phyloP scores from a whole-genome alignment of 2,113 vertebrate genomes.

The Chaenocephalus aceratus region DNA sequence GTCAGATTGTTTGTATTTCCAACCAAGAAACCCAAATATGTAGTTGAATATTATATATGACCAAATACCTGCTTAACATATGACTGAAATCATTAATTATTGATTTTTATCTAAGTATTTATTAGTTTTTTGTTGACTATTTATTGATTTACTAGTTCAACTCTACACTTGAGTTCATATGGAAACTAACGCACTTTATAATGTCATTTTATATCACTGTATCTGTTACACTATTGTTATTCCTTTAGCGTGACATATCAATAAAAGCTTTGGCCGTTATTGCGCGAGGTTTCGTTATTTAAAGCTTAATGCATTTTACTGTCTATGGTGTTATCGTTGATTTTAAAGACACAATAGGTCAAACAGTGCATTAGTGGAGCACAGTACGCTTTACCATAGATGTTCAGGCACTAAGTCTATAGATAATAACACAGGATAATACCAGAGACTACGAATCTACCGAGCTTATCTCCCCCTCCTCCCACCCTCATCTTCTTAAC shows the following conservation, averaged over 20 bases:
- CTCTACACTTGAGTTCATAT: not conserved
- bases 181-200: not conserved
- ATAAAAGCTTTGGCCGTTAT: not conserved
- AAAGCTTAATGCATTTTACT: conserved; percentile 26
- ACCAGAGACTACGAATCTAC: conserved; percentile 37
- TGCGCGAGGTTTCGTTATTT: not conserved
- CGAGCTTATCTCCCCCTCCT: conserved; percentile 43
- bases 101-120: too few species aligned
- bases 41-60: not conserved
- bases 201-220: not conserved
- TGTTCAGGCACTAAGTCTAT: conserved; percentile 31
- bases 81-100: not conserved
- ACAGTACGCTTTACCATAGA: not conserved
- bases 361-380: conserved; percentile 43
- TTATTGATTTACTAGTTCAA: not conserved
- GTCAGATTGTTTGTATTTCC: not conserved
- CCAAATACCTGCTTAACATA: not conserved
- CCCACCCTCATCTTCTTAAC: conserved; percentile 42
- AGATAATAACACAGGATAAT: conserved; percentile 57
- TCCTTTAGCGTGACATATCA: not conserved
- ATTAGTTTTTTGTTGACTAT: too few species aligned
- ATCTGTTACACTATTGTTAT: not conserved
- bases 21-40: not conserved
- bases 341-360: conserved; percentile 29
- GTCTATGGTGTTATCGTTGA: not conserved